Conservation (phyloP, 2,797 vertebrate genomes). For the Nannoperca obscura region DNA sequence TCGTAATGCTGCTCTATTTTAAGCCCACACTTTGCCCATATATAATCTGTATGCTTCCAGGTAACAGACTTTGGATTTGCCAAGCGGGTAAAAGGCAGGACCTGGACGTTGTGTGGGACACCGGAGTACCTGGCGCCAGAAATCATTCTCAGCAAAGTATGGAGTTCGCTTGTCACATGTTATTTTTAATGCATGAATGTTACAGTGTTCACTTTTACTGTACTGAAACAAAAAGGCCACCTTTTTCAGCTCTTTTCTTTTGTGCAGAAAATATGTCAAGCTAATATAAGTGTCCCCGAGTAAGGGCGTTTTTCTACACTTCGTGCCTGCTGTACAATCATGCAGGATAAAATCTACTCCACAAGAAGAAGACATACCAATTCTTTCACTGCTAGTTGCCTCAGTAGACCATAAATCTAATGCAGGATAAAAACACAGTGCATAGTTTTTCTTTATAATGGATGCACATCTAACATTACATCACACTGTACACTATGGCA, state of each 20-base stretch:
- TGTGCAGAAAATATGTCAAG: background rate
- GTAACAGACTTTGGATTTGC: constrained; percentile 94
- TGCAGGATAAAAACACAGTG: background rate
- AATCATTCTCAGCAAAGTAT: constrained; percentile 99
- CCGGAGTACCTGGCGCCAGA: constrained; percentile 99
- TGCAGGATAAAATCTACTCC: background rate
- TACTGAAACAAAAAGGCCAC: background rate
- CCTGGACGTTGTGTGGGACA: constrained; percentile 99
- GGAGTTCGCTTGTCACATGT: background rate
- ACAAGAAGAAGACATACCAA: background rate
- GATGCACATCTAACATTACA: background rate
- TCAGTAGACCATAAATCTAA: background rate
- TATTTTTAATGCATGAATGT: background rate
- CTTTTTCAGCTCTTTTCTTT: background rate
- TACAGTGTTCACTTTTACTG: background rate
- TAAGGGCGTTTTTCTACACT: background rate
- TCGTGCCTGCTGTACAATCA: background rate
- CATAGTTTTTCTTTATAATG: background rate
- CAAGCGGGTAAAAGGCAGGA: constrained; percentile 99
- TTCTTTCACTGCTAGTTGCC: too few relatives aligned
- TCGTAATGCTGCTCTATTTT: background rate
- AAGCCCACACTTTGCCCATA: background rate
- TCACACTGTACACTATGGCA: background rate
- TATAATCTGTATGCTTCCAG: constrained; percentile 54
- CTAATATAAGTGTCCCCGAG: background rate